These are phyloP conservation scores for Scomber scombrus DNA, from an alignment of 2,113 vertebrate species.

Conservation along the genomic window DNA sequence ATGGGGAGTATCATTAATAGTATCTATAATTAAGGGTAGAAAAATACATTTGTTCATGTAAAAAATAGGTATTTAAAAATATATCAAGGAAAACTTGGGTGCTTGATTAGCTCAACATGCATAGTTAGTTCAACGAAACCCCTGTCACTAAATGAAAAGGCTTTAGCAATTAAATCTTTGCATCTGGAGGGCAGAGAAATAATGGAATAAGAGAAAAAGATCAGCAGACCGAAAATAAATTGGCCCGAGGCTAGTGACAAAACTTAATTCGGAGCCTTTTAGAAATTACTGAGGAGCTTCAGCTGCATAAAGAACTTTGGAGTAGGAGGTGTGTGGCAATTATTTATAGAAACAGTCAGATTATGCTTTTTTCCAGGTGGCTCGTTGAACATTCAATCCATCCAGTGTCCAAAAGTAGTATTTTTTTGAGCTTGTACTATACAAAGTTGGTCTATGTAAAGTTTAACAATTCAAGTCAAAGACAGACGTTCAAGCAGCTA, in stretches of 20 bases:
- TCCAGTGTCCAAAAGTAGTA: slow-evolving; percentile 16
- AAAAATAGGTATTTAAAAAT: not conserved
- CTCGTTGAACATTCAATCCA: not conserved
- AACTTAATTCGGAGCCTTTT: slow-evolving; percentile 32
- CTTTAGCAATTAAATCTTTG: slow-evolving; percentile 10
- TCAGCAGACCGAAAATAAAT: not conserved
- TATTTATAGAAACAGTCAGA: slow-evolving; percentile 18
- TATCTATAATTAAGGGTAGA: not conserved
- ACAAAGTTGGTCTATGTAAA: not conserved
- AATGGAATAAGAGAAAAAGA: not conserved
- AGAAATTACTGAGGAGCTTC: not conserved
- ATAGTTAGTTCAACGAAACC: not conserved
- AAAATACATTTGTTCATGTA: not conserved
- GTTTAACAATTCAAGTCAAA: no score
- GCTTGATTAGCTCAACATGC: not conserved
- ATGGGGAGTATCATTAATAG: not conserved
- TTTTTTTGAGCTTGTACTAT: not conserved
- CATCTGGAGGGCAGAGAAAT: not conserved
- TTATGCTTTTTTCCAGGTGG: not conserved
- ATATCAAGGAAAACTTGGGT: not conserved
- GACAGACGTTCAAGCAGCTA: no score
- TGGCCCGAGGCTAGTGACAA: slow-evolving; percentile 3
- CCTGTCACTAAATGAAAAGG: not conserved
- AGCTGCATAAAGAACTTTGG: not conserved
- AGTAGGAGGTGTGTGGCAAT: not conserved